Evolutionary conservation across 1,140 invertebrate genomes (phyloP), one percentile per base, ranked within the genome.

Genomic region (Apolygus lucorum): DNA sequence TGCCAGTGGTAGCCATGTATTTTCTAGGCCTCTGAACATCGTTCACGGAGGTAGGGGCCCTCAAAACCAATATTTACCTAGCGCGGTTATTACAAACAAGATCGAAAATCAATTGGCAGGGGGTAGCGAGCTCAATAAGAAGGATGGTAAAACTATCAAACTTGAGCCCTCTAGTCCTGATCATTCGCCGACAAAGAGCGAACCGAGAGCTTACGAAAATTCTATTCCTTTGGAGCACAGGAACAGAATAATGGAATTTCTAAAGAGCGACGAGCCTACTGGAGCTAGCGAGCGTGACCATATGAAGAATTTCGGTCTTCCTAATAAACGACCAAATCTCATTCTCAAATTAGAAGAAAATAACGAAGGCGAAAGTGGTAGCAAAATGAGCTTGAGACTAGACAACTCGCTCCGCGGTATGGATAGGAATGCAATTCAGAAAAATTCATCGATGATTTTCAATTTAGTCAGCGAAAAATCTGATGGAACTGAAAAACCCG

Each of bases 141-240:
- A 65, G 27, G 66, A 67, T 67, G 22, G n/a, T 11, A 67, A 67
- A 67, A 67, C 66, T 2, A 52, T n/a, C 67, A 68, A 68, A 27
- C 27, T 11, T 4, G 67, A 68, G 26, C 54, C 13, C 8, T 14
- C 11, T 11, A 17, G 11, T 59, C 13, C 54, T 17, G 54, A 59
- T 59, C 54, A 11, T 4, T 59, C 54, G 2, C 54, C 54, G 8
- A 11, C 54, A 24, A 59, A 59, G 22, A 22, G 11, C 11, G 54
- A 59, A 4, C 8, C 54, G 4, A 59, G 22, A 22, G 2, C 22
- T 59, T 59, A 17, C 22, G 13, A 59, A 59, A 24, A 59, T 24
- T 17, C 11, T 22, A 22, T 59, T 4, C 11, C 54, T 22, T 11
- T 59, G 8, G 54, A 59, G 54, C 54, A 59, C 2, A 59, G 54